phyloP scores from a whole-genome alignment of 2,888 invertebrate species.

The Cataglyphis rosenhaueri region DNA sequence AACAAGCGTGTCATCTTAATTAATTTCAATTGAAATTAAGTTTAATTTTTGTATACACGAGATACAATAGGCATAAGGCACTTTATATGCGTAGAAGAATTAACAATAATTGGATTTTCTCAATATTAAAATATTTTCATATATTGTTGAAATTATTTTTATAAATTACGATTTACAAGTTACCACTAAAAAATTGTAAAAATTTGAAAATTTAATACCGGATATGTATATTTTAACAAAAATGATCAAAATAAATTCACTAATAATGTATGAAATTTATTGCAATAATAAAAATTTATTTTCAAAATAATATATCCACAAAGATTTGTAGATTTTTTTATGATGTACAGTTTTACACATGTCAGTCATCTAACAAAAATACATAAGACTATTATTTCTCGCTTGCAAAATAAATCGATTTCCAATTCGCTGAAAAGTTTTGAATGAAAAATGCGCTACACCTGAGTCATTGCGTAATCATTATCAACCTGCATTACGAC shows the following conservation, averaged over 20 bases:
- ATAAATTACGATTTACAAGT: slow-evolving; percentile 7
- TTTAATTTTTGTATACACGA: slow-evolving; percentile 22
- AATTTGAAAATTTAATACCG: neutral
- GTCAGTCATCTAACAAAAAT: neutral
- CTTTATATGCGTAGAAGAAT: neutral
- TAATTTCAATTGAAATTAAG: slow-evolving; percentile 27
- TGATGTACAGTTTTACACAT: neutral
- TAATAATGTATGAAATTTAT: neutral
- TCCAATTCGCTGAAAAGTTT: neutral
- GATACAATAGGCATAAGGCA: neutral
- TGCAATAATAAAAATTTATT: neutral
- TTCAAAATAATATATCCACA: neutral
- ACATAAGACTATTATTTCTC: neutral
- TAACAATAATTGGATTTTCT: slow-evolving; percentile 24
- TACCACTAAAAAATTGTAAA: neutral
- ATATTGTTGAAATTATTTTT: neutral
- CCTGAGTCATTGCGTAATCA: slow-evolving; percentile 18
- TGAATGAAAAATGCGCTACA: neutral
- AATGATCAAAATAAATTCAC: neutral
- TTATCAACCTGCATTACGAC: slow-evolving; percentile 9
- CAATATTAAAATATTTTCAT: slow-evolving; percentile 29
- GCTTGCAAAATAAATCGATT: slow-evolving; percentile 2
- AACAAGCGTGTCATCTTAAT: slow-evolving; percentile 10
- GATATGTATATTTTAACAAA: neutral
- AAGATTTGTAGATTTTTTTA: neutral